phyloP scores from a whole-genome alignment of 2,888 invertebrate genomes.

The Troglohyphantes excavatus region DNA sequence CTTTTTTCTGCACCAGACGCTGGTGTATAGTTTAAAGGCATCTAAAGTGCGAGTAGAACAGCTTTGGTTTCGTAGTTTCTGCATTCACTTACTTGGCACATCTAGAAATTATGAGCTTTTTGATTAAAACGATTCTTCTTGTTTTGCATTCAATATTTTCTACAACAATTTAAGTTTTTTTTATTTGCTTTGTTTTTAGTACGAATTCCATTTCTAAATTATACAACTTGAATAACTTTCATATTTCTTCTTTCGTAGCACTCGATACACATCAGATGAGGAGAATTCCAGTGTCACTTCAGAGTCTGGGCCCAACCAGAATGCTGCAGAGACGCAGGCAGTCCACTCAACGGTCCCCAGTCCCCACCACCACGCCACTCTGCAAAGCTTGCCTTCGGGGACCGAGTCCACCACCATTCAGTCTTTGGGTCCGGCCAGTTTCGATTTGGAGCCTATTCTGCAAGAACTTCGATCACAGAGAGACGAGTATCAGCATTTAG shows the following conservation, averaged over 20 bases:
- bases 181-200: too few species aligned
- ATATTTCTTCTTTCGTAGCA: constrained; percentile 64
- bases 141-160: too few species aligned
- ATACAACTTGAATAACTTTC: too few species aligned
- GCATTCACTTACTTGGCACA: too few species aligned
- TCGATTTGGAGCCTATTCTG: constrained; percentile 83
- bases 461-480: constrained; percentile 90
- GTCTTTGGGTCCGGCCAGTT: constrained; percentile 44
- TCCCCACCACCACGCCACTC: constrained; percentile 78
- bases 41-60: too few species aligned
- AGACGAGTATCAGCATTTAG: constrained; percentile 90
- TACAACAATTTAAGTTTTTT: too few species aligned
- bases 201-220: too few species aligned
- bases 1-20: too few species aligned
- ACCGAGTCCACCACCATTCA: constrained; percentile 67
- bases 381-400: constrained; percentile 71
- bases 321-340: constrained; percentile 80
- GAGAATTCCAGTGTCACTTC: constrained; percentile 83
- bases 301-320: constrained; percentile 82
- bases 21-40: too few species aligned
- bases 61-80: too few species aligned
- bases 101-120: too few species aligned
- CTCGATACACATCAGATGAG: constrained; percentile 83
- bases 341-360: constrained; percentile 80
- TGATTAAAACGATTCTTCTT: too few species aligned